Evolutionary conservation across 2,113 vertebrate genomes (phyloP).

Genomic region (Sardina pilchardus): DNA sequence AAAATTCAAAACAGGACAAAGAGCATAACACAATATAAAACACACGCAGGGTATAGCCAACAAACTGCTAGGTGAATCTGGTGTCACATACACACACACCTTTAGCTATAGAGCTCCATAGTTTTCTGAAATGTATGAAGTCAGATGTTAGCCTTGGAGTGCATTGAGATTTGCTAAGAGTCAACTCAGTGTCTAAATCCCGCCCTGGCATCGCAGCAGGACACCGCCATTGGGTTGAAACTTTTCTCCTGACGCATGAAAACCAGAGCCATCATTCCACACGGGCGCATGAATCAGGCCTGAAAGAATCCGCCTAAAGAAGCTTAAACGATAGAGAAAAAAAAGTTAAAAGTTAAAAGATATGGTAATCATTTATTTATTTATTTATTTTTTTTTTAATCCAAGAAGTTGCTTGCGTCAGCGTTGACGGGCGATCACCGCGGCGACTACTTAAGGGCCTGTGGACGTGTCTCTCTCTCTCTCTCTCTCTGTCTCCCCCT

Average conservation of each 20-base stretch:
- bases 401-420: neutral
- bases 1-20: neutral
- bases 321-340: neutral
- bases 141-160: neutral
- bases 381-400: neutral
- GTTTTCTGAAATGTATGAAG: neutral
- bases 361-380: conserved; percentile 2
- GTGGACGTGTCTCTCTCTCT: neutral
- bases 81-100: neutral
- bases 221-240: neutral
- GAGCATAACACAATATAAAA: neutral
- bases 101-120: neutral
- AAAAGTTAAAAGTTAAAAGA: neutral
- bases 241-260: conserved; percentile 11
- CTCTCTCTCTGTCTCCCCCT: no score
- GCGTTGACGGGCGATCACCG: neutral
- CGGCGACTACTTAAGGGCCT: neutral
- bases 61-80: neutral
- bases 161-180: neutral
- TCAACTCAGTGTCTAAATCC: neutral
- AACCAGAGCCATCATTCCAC: neutral
- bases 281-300: neutral
- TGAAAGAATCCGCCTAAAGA: neutral
- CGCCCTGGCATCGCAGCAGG: neutral
- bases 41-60: neutral